Evolutionary conservation across 2,113 vertebrate genomes (phyloP), one percentile per base, ranked within the genome.

Genomic region (Eretmochelys imbricata): DNA sequence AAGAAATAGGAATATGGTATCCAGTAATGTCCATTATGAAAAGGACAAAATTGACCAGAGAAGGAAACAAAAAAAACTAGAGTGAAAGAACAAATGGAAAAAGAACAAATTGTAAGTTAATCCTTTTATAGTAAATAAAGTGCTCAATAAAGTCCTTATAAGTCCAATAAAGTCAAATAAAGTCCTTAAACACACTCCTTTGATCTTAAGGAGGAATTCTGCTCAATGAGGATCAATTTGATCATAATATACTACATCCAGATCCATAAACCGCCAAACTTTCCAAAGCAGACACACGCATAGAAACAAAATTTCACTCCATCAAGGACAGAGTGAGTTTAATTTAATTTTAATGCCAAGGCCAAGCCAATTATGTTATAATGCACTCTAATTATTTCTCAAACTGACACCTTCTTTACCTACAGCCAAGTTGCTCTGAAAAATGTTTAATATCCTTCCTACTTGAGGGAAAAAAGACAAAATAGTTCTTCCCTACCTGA

Each of bases 341-440:
- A 86, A 72, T 92, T 87, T 85, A 92, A 76, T 46, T 27, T 89
- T 83, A 95, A 91, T 85, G 29, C 5, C 19, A 84, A 89, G 22
- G 80, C 53, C 42, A 75, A 91, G 10, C 27, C 89, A 92, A 69
- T 46, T 2, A 85, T 65, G 87, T 75, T 84, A 79, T 50, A 91
- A 95, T 82, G 25, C 83, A 10, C 3, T 53, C 57, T 90, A 89
- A 96, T 92, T 49, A 35, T 49, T 12, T 80, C 42, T 16, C 53
- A 94, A 17, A 84, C 49, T 42, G 27, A 92, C 87, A 14, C 20
- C 2, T 1, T 84, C 91, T 91, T 49, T 91, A 1, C 1, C 0
- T 46, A 24, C 50, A 85, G 5, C 3, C 9, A n/a, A 84, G 38
- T 31, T 42, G 4, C 25, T 87, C 84, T 93, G 50, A 90, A 54